Evolutionary conservation across 1,140 invertebrate species (phyloP).

Genomic region (Polypedilum pembai): DNA sequence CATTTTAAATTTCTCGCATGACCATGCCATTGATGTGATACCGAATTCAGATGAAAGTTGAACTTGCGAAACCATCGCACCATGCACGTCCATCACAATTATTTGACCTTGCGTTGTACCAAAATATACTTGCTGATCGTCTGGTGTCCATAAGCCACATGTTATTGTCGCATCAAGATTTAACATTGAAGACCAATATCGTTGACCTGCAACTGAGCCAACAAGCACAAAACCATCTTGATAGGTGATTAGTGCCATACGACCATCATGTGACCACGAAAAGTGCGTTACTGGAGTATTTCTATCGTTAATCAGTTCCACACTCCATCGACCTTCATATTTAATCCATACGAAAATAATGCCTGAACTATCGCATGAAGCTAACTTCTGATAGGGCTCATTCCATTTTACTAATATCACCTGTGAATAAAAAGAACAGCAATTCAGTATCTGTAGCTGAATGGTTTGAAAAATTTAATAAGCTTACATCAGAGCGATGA

Average conservation of each 20-base stretch:
- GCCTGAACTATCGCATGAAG: slow-evolving; percentile 94
- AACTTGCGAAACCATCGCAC: slow-evolving; percentile 87
- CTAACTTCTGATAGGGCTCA: slow-evolving; percentile 95
- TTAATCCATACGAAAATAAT: slow-evolving; percentile 99
- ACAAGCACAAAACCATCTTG: slow-evolving; percentile 95
- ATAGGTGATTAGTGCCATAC: slow-evolving; percentile 97
- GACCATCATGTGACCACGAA: slow-evolving; percentile 96
- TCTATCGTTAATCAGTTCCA: slow-evolving; percentile 96
- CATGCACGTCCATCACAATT: slow-evolving; percentile 93
- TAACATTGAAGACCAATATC: slow-evolving; percentile 97
- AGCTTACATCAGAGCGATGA: slow-evolving; percentile 85
- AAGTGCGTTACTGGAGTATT: slow-evolving; percentile 95
- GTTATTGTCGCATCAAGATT: slow-evolving; percentile 89
- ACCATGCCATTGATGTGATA: slow-evolving; percentile 89
- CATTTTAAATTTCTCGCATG: slow-evolving; percentile 97
- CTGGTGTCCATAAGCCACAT: slow-evolving; percentile 95
- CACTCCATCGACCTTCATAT: slow-evolving; percentile 97
- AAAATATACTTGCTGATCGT: slow-evolving; percentile 95
- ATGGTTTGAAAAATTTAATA: neutral
- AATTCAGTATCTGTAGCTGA: neutral
- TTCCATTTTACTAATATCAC: slow-evolving; percentile 97
- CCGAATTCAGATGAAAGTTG: slow-evolving; percentile 70
- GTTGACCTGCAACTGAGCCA: slow-evolving; percentile 90
- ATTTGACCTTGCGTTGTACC: slow-evolving; percentile 88
- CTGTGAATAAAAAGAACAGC: slow-evolving; percentile 47